phyloP scores from a whole-genome alignment of 2,888 invertebrate species.

The Alviniconcha strummeri region DNA sequence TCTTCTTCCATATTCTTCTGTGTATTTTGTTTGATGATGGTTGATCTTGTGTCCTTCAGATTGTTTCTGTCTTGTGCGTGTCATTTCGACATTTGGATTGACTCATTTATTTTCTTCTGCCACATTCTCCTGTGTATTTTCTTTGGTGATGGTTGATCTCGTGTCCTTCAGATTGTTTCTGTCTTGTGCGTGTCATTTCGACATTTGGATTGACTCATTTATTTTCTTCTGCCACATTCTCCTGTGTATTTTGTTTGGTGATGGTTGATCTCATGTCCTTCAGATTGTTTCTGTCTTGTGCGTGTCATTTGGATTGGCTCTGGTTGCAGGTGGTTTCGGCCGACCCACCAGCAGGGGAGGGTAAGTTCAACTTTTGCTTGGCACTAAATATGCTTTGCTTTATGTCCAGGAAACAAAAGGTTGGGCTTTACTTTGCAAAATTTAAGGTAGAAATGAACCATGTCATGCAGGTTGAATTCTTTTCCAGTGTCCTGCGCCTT shows the following conservation, averaged over 20 bases:
- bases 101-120: too few species aligned
- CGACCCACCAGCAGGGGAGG: conserved; percentile 52
- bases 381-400: too few species aligned
- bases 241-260: too few species aligned
- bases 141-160: background rate
- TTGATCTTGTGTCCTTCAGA: background rate
- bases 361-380: conserved; percentile 26
- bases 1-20: too few species aligned
- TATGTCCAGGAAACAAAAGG: too few species aligned
- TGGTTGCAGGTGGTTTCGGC: conserved; percentile 55
- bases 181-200: background rate
- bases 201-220: background rate
- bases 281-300: background rate
- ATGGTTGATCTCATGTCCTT: background rate
- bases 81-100: background rate
- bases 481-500: too few species aligned
- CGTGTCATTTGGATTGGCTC: background rate
- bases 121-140: too few species aligned
- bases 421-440: too few species aligned
- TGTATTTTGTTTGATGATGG: background rate
- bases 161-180: background rate
- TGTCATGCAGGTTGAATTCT: too few species aligned
- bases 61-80: background rate
- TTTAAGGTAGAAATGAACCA: too few species aligned
- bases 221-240: too few species aligned